Base-by-base conservation (phyloP, 2,888 invertebrate species). In the Pocota personata region DNA sequence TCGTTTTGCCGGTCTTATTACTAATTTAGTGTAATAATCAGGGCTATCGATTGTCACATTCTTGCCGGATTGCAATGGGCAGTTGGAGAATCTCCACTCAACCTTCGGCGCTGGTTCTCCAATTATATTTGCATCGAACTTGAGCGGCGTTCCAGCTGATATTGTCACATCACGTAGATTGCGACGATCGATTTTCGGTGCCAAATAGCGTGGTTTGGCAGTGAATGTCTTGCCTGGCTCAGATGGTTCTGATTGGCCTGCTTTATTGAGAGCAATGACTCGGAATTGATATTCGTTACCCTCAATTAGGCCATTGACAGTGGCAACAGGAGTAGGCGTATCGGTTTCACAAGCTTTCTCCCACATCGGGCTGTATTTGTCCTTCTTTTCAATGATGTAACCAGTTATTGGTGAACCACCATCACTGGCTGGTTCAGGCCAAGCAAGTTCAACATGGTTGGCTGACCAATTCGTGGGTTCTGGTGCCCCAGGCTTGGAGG, bases 251-350 rank as follows among this genome's bases (percentile, higher is more conserved):
- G 98, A 97, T 90, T 95, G 96, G 0, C 99, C 99, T 8, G 97
- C 98, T 92, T 97, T 97, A 93, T 99, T 99, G 71, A 98, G 94
- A 7, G 99, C 99, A 88, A 98, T 95, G 32, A 99, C 96, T 32
- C 99, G 95, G 95, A 99, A 99, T 92, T 98, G 98, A 92, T 98
- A 98, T 91, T 98, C 98, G 91, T 98, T 97, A 88, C 98, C 98
- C 94, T 98, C 98, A 90, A 97, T 96, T 58, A 99, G 93, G 48
- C 97, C 97, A 90, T 96, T 96, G n/a, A 98, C 96, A 71, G 96
- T 95, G 62, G 96, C 98, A 77, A 94, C 93, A 0, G 96, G 95
- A 5, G 94, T 94, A 0, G 97, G 94, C 24, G 95, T 94, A 77
- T 96, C 96, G 0, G 96, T 97, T 92, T 98, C 97, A 69, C 96